Percentiles rank a stretch among this genome's conserved stretches.
These are phyloP conservation scores for Nerophis lumbriciformis DNA, from an alignment of 2,113 vertebrate species.

Conservation along the genomic window DNA sequence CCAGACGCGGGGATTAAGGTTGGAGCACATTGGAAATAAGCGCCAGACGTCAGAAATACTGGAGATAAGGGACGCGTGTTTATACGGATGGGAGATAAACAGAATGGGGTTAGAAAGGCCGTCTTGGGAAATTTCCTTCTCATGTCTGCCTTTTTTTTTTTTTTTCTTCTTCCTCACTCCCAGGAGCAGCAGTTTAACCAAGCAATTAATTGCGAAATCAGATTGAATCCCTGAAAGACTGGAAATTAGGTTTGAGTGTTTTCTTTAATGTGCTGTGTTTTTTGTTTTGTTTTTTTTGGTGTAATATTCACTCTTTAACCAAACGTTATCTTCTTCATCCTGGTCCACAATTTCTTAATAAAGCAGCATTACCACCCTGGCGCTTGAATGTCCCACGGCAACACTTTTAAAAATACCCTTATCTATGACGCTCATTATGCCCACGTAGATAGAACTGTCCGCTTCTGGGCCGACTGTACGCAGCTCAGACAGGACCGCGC, in stretches of 20 bases:
- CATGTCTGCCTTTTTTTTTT: constrained; percentile 33
- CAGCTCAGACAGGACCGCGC: constrained; percentile 19
- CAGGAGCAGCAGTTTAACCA: constrained; percentile 56
- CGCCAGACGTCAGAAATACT: constrained; percentile 10
- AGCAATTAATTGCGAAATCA: constrained; percentile 65
- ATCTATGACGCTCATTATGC: constrained; percentile 25
- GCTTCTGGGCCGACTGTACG: constrained; percentile 6
- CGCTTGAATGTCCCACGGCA: constrained; percentile 12
- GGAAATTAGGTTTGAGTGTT: constrained; percentile 51
- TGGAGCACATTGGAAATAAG: constrained; percentile 10
- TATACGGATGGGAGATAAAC: constrained; percentile 39
- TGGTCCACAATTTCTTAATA: background rate
- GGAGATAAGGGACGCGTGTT: constrained; percentile 18
- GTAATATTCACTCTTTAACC: background rate
- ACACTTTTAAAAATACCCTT: constrained; percentile 31
- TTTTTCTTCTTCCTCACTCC: constrained; percentile 37
- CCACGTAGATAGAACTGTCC: constrained; percentile 19
- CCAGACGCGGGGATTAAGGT: background rate
- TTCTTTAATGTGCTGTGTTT: constrained; percentile 28
- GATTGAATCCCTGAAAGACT: constrained; percentile 53
- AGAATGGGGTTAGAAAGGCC: constrained; percentile 7
- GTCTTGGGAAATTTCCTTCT: constrained; percentile 51
- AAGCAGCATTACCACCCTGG: background rate
- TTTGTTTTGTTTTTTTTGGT: background rate
- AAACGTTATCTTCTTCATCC: no score